A percentile compares a stretch with the other conserved stretches of the same genome.
Evolutionary conservation across 2,797 vertebrate species (phyloP).

Genomic region (Lithobates sylvaticus): DNA sequence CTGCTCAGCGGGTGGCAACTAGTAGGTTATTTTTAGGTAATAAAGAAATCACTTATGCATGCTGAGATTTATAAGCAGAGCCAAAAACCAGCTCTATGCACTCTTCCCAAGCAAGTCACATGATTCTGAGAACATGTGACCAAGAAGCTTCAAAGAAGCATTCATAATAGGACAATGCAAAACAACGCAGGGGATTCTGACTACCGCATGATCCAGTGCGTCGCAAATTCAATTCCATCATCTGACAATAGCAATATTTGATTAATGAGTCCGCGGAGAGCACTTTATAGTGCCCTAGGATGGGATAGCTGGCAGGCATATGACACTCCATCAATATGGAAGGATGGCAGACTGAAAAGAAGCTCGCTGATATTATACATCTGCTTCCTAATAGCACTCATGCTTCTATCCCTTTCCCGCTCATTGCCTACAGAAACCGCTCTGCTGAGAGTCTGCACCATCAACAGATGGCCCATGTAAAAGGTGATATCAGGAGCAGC

Average conservation of each 20-base stretch:
- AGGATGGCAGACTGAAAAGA: constrained; percentile 79
- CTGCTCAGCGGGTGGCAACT: neutral
- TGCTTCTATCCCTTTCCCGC: constrained; percentile 67
- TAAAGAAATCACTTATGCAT: constrained; percentile 31
- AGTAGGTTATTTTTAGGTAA: neutral
- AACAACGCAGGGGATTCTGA: constrained; percentile 30
- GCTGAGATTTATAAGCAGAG: constrained; percentile 57
- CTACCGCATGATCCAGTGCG: constrained; percentile 62
- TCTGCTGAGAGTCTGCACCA: constrained; percentile 68
- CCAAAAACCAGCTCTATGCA: constrained; percentile 69
- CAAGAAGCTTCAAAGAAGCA: constrained; percentile 33
- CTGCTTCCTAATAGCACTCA: constrained; percentile 75
- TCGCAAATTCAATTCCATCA: constrained; percentile 71
- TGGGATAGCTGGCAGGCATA: constrained; percentile 70
- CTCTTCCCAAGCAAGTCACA: constrained; percentile 60
- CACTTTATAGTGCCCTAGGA: constrained; percentile 72
- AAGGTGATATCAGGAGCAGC: constrained; percentile 78
- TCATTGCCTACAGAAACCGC: constrained; percentile 71
- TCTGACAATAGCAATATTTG: constrained; percentile 68
- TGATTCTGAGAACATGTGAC: constrained; percentile 36
- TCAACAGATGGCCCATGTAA: constrained; percentile 75
- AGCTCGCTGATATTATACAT: constrained; percentile 71
- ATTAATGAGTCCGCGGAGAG: constrained; percentile 72
- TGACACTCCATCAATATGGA: constrained; percentile 75
- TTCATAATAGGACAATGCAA: constrained; percentile 27